A percentile compares a stretch with the other conserved stretches of the same genome.
Evolutionary conservation across 2,113 vertebrate genomes (phyloP).

Genomic region (Spheniscus mendiculus): DNA sequence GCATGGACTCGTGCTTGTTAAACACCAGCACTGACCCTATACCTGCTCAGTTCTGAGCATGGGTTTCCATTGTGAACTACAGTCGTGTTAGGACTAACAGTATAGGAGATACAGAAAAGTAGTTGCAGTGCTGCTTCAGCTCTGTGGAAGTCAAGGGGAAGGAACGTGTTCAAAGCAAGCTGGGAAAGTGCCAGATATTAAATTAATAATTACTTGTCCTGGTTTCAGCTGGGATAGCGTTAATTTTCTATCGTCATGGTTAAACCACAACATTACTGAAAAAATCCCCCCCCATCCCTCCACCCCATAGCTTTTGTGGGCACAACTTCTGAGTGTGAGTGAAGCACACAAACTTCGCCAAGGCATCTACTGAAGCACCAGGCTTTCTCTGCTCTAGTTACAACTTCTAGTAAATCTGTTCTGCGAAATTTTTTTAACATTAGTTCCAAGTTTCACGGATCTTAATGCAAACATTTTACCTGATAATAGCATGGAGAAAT

Average conservation of each 20-base stretch:
- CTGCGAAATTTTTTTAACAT: not conserved
- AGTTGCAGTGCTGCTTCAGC: not conserved
- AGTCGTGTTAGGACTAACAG: not conserved
- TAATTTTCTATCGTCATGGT: too few species aligned
- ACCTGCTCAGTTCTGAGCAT: not conserved
- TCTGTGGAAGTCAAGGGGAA: not conserved
- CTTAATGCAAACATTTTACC: not conserved
- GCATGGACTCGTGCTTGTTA: fast-evolving
- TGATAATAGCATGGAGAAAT: slow-evolving; percentile 5
- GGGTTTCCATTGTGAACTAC: not conserved
- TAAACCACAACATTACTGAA: not conserved
- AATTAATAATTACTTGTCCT: not conserved
- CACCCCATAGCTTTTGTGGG: not conserved
- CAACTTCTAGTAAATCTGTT: not conserved
- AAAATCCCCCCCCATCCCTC: not conserved
- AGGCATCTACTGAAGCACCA: not conserved
- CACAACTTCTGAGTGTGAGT: not conserved
- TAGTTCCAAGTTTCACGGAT: not conserved
- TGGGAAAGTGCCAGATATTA: not conserved
- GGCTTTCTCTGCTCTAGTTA: not conserved
- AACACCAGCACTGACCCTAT: not conserved
- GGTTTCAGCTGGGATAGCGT: too few species aligned
- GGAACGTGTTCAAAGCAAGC: not conserved
- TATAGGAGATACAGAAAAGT: not conserved
- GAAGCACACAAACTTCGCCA: not conserved